These are phyloP conservation scores for Micronisus gabar DNA, from an alignment of 2,113 vertebrate genomes.

Conservation along the genomic window DNA sequence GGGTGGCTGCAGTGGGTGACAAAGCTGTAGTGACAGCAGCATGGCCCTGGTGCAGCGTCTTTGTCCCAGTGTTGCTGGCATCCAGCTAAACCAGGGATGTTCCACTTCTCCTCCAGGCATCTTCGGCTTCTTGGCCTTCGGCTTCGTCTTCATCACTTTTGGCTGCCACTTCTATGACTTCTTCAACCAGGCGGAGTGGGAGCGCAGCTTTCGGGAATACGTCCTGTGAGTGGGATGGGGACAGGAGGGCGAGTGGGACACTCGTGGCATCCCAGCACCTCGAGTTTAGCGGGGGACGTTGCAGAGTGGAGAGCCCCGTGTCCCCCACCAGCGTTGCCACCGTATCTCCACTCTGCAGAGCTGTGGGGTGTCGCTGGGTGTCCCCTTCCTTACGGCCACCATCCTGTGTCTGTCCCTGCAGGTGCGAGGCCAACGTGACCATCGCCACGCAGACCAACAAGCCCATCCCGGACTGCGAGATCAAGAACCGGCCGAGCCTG, in stretches of 20 bases:
- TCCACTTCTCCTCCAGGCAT: slow-evolving; percentile 77
- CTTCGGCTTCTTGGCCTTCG: slow-evolving; percentile 95
- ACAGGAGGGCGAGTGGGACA: rapidly evolving
- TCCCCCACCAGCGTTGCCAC: rapidly evolving
- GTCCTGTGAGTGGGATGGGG: slow-evolving; percentile 83
- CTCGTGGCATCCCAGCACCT: not conserved
- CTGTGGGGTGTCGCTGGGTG: rapidly evolving
- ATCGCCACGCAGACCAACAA: slow-evolving; percentile 95
- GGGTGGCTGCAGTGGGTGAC: not conserved
- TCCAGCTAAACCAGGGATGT: not conserved
- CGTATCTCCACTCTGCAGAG: rapidly evolving
- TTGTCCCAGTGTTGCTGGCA: rapidly evolving
- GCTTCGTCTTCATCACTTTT: slow-evolving; percentile 96
- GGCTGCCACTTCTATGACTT: slow-evolving; percentile 98
- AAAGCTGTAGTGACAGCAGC: not conserved
- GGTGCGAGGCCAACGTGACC: slow-evolving; percentile 96
- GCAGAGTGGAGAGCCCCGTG: rapidly evolving
- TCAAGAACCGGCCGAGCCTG: slow-evolving; percentile 94
- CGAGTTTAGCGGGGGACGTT: rapidly evolving
- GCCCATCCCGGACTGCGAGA: slow-evolving; percentile 91
- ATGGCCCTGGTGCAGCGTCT: rapidly evolving
- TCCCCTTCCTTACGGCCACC: rapidly evolving
- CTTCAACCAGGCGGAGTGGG: slow-evolving; percentile 98
- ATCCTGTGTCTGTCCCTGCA: not conserved
- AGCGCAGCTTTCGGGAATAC: slow-evolving; percentile 95